Evolutionary conservation across 2,797 vertebrate species (phyloP), one percentile per base, ranked within the genome.

Genomic region (Esox lucius): DNA sequence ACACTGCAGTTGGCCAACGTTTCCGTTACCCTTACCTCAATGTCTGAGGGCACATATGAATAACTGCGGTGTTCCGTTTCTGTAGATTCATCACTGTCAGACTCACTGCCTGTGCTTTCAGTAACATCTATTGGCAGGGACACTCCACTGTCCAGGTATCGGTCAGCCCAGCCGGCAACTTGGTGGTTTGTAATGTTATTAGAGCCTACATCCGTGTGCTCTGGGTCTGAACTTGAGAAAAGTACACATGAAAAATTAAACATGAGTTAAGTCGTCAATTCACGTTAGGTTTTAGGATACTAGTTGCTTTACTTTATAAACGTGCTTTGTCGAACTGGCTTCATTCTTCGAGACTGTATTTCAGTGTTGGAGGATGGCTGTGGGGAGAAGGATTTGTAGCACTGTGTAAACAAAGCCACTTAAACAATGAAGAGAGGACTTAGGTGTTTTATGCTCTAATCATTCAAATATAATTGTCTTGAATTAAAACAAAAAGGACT

Each of bases 131-230:
- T 84, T 1, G 80, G 81, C 72, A 93, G 24, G 2, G 90, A 91
- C 13, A 94, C 82, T 0, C 93, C 93, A 31, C 93, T 95, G 89
- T 95, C 94, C 85, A 88, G 82, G 87, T 93, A 94, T 77, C 80
- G 89, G 24, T 93, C 84, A 0, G 92, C 93, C 92, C 92, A 91
- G 75, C 35, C 81, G 73, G 90, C 84, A 73, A 94, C 88, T 13
- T 91, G 83, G 42, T 87, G 89, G 83, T 83, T 86, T 13, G 61
- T 67, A 0, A 13, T 68, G 71, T 85, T 80, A 64, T 70, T 78
- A 24, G 86, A 66, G 49, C 85, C 82, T n/a, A 49, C 33, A 42
- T 56, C 70, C 15, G 79, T 78, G 39, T 56, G 46, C 24, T 86
- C 83, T 3, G 76, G 84, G 56, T 90, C 89, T 0, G 72, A 70